Percentiles rank a stretch among this genome's conserved stretches.
Evolutionary conservation across 2,113 vertebrate genomes (phyloP).

Genomic region (Spea multiplicata): DNA sequence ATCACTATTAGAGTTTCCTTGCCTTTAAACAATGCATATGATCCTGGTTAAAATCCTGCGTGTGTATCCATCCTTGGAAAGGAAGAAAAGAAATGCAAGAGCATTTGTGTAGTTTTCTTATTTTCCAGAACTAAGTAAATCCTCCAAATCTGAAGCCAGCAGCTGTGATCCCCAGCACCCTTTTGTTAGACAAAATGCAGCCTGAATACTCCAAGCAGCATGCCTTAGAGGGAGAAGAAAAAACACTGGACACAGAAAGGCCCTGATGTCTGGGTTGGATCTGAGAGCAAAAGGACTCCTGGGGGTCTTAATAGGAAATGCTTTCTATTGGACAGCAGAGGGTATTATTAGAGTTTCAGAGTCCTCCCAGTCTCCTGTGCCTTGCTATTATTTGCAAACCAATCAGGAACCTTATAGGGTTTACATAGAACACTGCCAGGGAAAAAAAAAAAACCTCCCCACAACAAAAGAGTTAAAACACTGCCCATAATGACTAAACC

Average conservation of each 20-base stretch:
- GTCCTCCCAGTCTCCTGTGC: slow-evolving; percentile 55
- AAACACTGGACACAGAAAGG: slow-evolving; percentile 53
- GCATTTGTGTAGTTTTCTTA: slow-evolving; percentile 22
- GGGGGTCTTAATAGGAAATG: slow-evolving; percentile 66
- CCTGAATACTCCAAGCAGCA: slow-evolving; percentile 51
- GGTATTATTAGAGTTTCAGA: slow-evolving; percentile 47
- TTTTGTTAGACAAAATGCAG: slow-evolving; percentile 63
- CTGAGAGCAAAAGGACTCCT: slow-evolving; percentile 54
- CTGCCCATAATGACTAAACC: slow-evolving; percentile 51
- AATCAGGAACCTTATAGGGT: slow-evolving; percentile 51
- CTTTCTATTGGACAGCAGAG: slow-evolving; percentile 63
- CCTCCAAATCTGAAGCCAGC: slow-evolving; percentile 38
- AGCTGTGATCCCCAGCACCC: slow-evolving; percentile 52
- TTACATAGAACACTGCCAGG: slow-evolving; percentile 50
- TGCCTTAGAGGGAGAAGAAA: slow-evolving; percentile 52
- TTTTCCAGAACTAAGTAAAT: slow-evolving; percentile 50
- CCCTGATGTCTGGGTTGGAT: slow-evolving; percentile 56
- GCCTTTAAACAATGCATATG: slow-evolving; percentile 34
- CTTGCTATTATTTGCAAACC: slow-evolving; percentile 54
- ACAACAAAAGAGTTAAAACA: slow-evolving; percentile 50
- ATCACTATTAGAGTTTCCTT: slow-evolving; percentile 36
- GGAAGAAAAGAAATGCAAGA: slow-evolving; percentile 28
- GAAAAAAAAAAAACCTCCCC: slow-evolving; percentile 49
- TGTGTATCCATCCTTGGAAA: slow-evolving; percentile 44
- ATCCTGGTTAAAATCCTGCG: slow-evolving; percentile 55